These are phyloP conservation scores for Cyprinodon diabolis DNA, from an alignment of 2,797 vertebrate species.

Conservation along the genomic window DNA sequence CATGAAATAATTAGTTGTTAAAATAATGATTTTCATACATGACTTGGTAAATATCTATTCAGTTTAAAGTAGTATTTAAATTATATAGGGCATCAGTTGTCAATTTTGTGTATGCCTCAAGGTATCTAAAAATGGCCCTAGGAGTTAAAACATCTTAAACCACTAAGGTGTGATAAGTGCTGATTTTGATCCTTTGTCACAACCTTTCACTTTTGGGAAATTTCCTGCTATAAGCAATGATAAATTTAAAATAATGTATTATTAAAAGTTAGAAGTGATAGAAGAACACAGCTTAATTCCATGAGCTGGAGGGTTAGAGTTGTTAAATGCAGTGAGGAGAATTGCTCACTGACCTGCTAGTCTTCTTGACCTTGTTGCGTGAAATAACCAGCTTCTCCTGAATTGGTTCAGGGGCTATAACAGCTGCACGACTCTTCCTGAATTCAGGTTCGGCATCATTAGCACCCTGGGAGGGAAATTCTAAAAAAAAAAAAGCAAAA, in stretches of 20 bases:
- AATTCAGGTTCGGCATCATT: constrained; percentile 62
- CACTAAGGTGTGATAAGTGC: too few species aligned
- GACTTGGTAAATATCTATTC: too few species aligned
- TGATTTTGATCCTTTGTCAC: too few species aligned
- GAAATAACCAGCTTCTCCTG: constrained; percentile 65
- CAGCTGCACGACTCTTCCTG: constrained; percentile 74
- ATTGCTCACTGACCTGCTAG: constrained; percentile 68
- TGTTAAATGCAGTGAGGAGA: neutral
- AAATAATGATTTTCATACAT: too few species aligned
- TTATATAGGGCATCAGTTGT: too few species aligned
- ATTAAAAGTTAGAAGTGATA: neutral
- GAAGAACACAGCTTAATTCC: neutral
- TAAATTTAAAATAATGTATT: neutral
- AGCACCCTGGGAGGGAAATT: constrained; percentile 50
- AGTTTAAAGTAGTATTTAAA: too few species aligned
- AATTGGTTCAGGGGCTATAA: constrained; percentile 80
- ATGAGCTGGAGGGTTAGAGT: neutral
- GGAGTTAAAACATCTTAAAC: too few species aligned
- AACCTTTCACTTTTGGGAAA: neutral
- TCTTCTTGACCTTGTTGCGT: constrained; percentile 69
- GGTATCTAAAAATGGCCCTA: too few species aligned
- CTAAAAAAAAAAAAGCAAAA: constrained; percentile 54
- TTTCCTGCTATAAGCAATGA: neutral
- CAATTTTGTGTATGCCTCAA: too few species aligned
- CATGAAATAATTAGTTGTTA: too few species aligned